Evolutionary conservation across 2,888 invertebrate genomes (phyloP).

Genomic region (Nysson spinosus): DNA sequence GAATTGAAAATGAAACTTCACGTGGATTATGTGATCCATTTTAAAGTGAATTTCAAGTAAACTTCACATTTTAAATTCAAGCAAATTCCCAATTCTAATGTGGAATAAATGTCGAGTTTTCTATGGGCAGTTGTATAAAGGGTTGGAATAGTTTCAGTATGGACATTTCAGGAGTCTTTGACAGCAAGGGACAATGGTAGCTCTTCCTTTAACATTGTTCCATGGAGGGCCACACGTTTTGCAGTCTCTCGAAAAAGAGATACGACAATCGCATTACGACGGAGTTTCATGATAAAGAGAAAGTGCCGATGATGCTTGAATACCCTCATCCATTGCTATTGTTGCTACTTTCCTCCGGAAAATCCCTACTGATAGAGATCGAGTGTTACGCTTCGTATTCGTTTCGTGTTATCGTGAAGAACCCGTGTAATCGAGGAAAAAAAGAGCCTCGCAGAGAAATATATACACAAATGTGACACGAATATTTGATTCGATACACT

Average conservation of each 20-base stretch:
- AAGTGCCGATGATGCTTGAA: conserved; percentile 34
- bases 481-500: too few species aligned
- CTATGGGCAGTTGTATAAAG: background rate
- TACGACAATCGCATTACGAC: conserved; percentile 26
- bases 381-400: conserved; percentile 3
- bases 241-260: conserved; percentile 14
- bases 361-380: conserved; percentile 16
- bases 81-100: too few species aligned
- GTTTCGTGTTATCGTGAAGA: background rate
- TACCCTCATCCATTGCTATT: conserved; percentile 21
- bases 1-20: too few species aligned
- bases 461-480: too few species aligned
- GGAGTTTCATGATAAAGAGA: conserved; percentile 15
- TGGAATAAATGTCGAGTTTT: background rate
- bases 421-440: background rate
- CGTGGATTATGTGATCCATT: too few species aligned
- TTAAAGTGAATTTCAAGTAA: too few species aligned
- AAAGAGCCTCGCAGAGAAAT: background rate
- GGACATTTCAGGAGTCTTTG: background rate
- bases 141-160: background rate
- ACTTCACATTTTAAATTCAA: too few species aligned
- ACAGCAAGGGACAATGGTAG: background rate
- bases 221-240: conserved; percentile 12
- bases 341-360: conserved; percentile 23
- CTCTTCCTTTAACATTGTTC: conserved; percentile 2